Evolutionary conservation across 2,113 vertebrate species (phyloP).

Genomic region (Cephalopholis sonnerati): DNA sequence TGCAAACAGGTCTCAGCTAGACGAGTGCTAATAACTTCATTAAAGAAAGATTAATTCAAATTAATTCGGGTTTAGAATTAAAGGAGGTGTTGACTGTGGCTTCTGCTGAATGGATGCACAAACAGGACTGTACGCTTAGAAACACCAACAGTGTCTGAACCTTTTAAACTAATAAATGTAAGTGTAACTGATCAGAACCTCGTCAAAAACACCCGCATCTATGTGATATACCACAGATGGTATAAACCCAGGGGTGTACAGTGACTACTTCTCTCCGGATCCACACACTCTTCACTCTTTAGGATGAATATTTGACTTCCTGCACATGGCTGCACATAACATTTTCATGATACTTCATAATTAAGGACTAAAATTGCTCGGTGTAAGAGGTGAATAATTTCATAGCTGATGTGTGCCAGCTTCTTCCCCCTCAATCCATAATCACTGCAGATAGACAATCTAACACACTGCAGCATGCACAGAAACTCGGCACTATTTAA

Average conservation of each 20-base stretch:
- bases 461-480: neutral
- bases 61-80: constrained; percentile 45
- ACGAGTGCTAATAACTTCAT: constrained; percentile 55
- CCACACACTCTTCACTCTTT: neutral
- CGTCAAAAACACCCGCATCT: neutral
- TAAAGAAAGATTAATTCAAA: constrained; percentile 62
- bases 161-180: constrained; percentile 30
- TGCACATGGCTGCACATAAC: neutral
- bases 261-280: constrained; percentile 3
- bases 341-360: constrained; percentile 34
- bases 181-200: constrained; percentile 25
- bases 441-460: constrained; percentile 10
- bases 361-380: constrained; percentile 14
- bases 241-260: neutral
- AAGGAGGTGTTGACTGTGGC: constrained; percentile 27
- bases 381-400: constrained; percentile 27
- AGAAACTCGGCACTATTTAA: constrained; percentile 18
- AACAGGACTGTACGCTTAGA: neutral
- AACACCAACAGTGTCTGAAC: neutral
- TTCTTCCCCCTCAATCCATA: neutral
- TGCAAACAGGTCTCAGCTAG: neutral
- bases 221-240: neutral
- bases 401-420: neutral
- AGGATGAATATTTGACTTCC: constrained; percentile 21
- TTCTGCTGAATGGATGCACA: constrained; percentile 36